These are phyloP conservation scores for Pelecanus crispus DNA, from an alignment of 2,113 vertebrate genomes.

Conservation along the genomic window DNA sequence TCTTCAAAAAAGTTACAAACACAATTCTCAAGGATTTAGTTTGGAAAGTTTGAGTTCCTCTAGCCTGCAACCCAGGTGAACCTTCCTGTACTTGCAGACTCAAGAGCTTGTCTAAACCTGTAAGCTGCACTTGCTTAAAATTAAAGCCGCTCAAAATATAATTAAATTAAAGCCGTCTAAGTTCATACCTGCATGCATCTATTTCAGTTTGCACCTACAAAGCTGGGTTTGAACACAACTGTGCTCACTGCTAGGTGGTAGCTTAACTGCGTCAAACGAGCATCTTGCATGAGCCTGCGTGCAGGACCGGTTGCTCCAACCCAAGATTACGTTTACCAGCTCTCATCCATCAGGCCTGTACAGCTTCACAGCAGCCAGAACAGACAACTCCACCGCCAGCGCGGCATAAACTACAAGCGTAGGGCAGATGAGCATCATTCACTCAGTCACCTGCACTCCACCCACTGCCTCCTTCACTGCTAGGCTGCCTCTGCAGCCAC, in stretches of 20 bases:
- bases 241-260: not conserved
- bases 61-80: not conserved
- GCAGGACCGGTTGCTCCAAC: not conserved
- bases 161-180: not conserved
- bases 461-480: not conserved
- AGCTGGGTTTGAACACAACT: not conserved
- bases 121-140: not conserved
- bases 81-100: not conserved
- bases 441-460: not conserved
- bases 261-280: not conserved
- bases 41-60: not conserved
- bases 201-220: not conserved
- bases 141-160: not conserved
- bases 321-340: not conserved
- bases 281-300: fast-evolving
- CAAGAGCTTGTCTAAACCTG: not conserved
- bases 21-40: not conserved
- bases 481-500: not conserved
- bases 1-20: not conserved
- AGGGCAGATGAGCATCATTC: not conserved
- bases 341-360: not conserved
- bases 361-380: not conserved
- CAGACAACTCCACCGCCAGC: not conserved
- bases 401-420: fast-evolving
- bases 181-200: not conserved